These are phyloP conservation scores for Tympanoctomys barrerae DNA, from an alignment of 2,797 vertebrate species.

Conservation along the genomic window DNA sequence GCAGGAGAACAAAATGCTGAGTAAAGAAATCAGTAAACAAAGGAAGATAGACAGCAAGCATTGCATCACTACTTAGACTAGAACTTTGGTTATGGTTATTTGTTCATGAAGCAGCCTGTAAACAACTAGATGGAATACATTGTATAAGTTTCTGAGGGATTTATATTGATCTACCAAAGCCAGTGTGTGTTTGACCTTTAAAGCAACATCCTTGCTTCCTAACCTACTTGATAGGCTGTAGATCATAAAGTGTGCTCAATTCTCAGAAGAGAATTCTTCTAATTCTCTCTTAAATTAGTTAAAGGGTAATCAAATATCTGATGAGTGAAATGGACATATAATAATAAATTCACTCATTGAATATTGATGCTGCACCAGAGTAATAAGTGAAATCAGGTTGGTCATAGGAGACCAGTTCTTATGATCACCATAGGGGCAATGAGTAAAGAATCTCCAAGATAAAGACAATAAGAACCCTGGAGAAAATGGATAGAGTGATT, in stretches of 20 bases:
- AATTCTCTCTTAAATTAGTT: slow-evolving; percentile 35
- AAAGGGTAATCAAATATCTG: neutral
- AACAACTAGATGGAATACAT: neutral
- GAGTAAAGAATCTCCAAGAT: neutral
- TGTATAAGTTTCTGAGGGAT: neutral
- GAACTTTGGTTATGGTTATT: slow-evolving; percentile 12
- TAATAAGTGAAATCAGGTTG: neutral
- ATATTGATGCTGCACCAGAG: neutral
- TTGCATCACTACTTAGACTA: neutral
- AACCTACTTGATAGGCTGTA: neutral
- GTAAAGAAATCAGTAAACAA: neutral
- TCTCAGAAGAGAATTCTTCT: neutral
- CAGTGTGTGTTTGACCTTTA: slow-evolving; percentile 55
- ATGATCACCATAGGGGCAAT: neutral
- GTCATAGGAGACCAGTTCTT: neutral
- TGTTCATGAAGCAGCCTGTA: neutral
- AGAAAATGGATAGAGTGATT: neutral
- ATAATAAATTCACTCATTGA: slow-evolving; percentile 45
- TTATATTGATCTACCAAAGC: slow-evolving; percentile 36
- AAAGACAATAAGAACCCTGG: neutral
- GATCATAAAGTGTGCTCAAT: neutral
- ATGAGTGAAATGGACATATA: neutral
- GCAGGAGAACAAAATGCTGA: slow-evolving; percentile 29
- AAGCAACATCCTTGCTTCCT: neutral
- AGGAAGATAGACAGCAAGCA: neutral